Percentiles rank a stretch among this genome's conserved stretches.
Evolutionary conservation across 37 sponge, comb jelly and placozoan genomes (phyloP).

Genomic region (Aphrocallistes beatrix): DNA sequence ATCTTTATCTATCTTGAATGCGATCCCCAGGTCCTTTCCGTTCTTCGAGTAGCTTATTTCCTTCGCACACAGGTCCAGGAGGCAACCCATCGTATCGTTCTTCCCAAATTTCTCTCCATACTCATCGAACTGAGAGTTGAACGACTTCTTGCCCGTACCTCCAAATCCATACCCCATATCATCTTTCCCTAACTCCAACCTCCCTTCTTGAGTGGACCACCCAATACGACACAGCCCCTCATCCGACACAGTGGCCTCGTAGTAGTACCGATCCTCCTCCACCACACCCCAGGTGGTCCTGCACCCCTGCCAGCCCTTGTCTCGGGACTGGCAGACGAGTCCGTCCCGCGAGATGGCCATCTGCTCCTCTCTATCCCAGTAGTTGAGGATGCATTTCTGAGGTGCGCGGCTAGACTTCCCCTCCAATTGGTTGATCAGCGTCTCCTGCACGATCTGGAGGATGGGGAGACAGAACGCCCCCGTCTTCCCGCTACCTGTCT

Average conservation of each 20-base stretch:
- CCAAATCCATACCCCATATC: constrained; percentile 88
- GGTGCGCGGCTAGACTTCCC: constrained; percentile 26
- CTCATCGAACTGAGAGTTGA: constrained; percentile 65
- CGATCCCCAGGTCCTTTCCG: constrained; percentile 61
- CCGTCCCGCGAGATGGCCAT: constrained; percentile 81
- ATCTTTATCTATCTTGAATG: constrained; percentile 62
- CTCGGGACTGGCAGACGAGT: constrained; percentile 74
- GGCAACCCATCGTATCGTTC: constrained; percentile 74
- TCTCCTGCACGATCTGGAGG: constrained; percentile 79
- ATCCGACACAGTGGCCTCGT: constrained; percentile 84
- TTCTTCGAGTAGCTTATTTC: constrained; percentile 71
- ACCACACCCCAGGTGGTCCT: constrained; percentile 50
- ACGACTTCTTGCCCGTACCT: constrained; percentile 91
- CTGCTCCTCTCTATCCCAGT: constrained; percentile 50
- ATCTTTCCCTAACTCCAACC: constrained; percentile 82
- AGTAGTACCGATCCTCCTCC: constrained; percentile 46
- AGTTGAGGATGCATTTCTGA: constrained; percentile 33
- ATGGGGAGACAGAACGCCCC: constrained; percentile 90
- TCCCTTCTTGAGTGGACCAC: constrained; percentile 58
- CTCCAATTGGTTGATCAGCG: constrained; percentile 35
- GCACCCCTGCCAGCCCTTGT: constrained; percentile 67
- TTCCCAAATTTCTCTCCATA: constrained; percentile 90
- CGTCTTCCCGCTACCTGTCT: constrained; percentile 92
- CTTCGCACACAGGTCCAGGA: constrained; percentile 50
- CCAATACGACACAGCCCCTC: constrained; percentile 92